Conservation (phyloP, 2,797 vertebrate species). For the Phrynocephalus guinanensis region DNA sequence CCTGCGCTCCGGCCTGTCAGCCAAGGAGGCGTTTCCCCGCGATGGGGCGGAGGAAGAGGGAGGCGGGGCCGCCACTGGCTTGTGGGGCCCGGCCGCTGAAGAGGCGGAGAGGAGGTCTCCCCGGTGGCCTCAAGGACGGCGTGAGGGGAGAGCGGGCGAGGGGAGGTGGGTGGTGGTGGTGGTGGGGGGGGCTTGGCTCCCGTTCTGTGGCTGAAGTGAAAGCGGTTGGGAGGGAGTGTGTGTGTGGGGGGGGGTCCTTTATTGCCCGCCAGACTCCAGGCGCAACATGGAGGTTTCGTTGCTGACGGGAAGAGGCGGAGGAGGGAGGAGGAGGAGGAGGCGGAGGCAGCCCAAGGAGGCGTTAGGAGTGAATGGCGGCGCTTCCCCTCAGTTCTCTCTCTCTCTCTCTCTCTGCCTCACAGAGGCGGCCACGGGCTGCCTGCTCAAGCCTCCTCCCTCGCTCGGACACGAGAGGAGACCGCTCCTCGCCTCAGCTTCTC, state of each 20-base stretch:
- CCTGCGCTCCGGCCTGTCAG: slow-evolving; percentile 49
- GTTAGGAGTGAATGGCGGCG: background rate
- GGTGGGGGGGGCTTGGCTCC: background rate
- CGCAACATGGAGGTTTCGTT: background rate
- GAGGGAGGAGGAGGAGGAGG: no score
- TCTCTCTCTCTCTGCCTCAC: background rate
- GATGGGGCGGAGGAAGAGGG: no score
- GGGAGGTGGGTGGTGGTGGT: no score
- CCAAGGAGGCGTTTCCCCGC: background rate
- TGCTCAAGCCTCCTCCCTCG: background rate
- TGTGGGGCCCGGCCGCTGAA: background rate
- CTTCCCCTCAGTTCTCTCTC: background rate
- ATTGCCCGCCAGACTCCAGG: no score
- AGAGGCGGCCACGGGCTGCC: no score
- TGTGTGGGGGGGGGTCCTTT: background rate
- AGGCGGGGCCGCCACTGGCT: no score
- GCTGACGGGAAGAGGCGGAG: no score
- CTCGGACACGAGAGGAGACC: no score
- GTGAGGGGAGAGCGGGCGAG: background rate
- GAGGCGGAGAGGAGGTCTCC: background rate
- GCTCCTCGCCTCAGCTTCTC: background rate
- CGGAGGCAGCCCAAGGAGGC: background rate
- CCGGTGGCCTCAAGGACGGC: no score
- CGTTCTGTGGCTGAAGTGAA: no score
- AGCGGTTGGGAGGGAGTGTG: no score